Base-by-base conservation (phyloP, 2,113 vertebrate species). In the Nycticorax nycticorax region DNA sequence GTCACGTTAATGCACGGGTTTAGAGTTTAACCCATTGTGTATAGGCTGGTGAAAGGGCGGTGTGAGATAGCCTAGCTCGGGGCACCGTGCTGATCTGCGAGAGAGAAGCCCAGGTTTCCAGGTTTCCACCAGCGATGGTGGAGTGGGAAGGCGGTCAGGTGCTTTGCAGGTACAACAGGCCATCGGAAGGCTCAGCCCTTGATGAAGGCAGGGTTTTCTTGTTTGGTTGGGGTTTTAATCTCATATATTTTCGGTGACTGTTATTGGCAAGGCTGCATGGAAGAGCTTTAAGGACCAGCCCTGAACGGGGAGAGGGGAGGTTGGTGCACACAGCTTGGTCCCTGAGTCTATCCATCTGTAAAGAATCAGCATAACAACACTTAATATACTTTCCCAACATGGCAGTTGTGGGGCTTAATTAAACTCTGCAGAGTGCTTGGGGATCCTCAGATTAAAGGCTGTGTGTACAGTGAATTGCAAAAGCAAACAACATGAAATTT, bases 401-500 rank as follows among this genome's bases (percentile, higher is more conserved):
- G 89, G 95, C 91, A 88, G 77, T 89, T 83, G 77, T 93, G 89
- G 91, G 91, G 77, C 74, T 93, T 96, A 91, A 92, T 97, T 96
- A 96, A 95, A 96, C 86, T 82, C 50, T 62, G 84, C 74, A 28
- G 88, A 85, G 89, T 74, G 77, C 93, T 88, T 0, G 0, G 91
- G 88, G 93, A 96, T 93, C 91, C 93, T 96, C 67, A 93, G 77
- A 92, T 93, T 91, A 94, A 85, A 96, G 89, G 55, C 91, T 94
- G 62, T 57, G 77, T 91, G 92, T 96, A 95, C 80, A 85, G 69
- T 22, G 89, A 95, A 81, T 95, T 89, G 89, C 63, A 95, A 93
- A 96, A 91, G 94, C 94, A 97, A 97, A 96, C 94, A 97, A 95
- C 75, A 75, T 89, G 93, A 91, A 95, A 63, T 88, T 92, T 92